These are phyloP conservation scores for Crocidura indochinensis DNA, from an alignment of 2,797 vertebrate genomes.

Conservation along the genomic window DNA sequence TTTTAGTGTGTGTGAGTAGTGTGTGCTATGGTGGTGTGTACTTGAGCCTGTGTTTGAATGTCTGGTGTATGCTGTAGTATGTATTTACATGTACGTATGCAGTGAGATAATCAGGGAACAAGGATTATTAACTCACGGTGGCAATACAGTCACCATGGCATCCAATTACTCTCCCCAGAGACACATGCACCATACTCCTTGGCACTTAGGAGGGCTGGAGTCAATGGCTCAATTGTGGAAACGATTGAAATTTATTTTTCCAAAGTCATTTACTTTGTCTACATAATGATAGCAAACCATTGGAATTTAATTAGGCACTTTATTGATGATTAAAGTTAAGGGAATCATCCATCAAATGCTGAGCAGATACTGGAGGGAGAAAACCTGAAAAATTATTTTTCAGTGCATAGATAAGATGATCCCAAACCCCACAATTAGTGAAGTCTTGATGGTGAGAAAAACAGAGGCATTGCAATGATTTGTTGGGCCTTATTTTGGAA, in stretches of 20 bases:
- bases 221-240: not conserved
- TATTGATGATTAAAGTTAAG: not conserved
- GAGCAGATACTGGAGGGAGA: not conserved
- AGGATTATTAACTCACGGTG: not conserved
- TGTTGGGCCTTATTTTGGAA: not conserved
- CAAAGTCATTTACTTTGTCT: not conserved
- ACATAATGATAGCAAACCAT: constrained; percentile 5
- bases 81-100: not conserved
- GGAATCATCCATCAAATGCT: not conserved
- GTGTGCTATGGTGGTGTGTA: no score
- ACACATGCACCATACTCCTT: not conserved
- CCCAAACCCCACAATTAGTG: not conserved
- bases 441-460: not conserved
- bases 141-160: no score
- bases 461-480: not conserved
- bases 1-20: no score
- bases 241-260: not conserved
- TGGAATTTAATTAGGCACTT: not conserved
- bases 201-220: not conserved
- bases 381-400: not conserved
- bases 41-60: no score
- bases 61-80: no score
- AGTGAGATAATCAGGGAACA: not conserved
- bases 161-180: not conserved
- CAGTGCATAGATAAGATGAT: not conserved